These are phyloP conservation scores for Celastrina argiolus DNA, from an alignment of 2,888 invertebrate genomes.

Conservation along the genomic window DNA sequence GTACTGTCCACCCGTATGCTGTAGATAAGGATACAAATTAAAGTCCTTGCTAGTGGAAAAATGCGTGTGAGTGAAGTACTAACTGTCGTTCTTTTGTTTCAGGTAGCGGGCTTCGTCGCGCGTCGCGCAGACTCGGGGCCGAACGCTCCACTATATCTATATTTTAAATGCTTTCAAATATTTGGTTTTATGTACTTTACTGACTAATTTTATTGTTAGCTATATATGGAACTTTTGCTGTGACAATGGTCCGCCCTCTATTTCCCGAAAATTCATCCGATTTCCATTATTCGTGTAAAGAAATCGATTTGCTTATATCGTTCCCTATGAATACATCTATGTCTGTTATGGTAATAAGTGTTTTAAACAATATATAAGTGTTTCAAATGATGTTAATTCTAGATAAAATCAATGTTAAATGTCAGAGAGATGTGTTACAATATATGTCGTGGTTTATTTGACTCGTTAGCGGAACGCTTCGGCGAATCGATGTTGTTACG, in stretches of 20 bases:
- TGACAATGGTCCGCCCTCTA: conserved; percentile 33
- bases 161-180: conserved; percentile 39
- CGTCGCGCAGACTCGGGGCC: conserved; percentile 40
- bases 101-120: conserved; percentile 45
- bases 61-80: not conserved
- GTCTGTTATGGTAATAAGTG: conserved; percentile 24
- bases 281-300: conserved; percentile 22
- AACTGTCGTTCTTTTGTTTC: conserved; percentile 26
- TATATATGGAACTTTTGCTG: conserved; percentile 34
- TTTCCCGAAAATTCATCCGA: conserved; percentile 22
- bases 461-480: conserved; percentile 27
- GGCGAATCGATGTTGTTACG: conserved; percentile 33
- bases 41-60: not conserved
- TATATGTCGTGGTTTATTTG: conserved; percentile 12
- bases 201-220: conserved; percentile 37
- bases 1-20: too few relatives aligned
- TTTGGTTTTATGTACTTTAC: conserved; percentile 41
- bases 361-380: conserved; percentile 30
- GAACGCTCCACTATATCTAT: conserved; percentile 36
- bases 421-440: conserved; percentile 1
- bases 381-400: conserved; percentile 26
- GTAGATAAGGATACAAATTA: too few relatives aligned
- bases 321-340: conserved; percentile 24
- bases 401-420: conserved; percentile 17
- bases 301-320: conserved; percentile 34